A percentile compares a stretch with the other conserved stretches of the same genome.
Conservation (phyloP, 2,113 vertebrate genomes). For the Peromyscus leucopus region DNA sequence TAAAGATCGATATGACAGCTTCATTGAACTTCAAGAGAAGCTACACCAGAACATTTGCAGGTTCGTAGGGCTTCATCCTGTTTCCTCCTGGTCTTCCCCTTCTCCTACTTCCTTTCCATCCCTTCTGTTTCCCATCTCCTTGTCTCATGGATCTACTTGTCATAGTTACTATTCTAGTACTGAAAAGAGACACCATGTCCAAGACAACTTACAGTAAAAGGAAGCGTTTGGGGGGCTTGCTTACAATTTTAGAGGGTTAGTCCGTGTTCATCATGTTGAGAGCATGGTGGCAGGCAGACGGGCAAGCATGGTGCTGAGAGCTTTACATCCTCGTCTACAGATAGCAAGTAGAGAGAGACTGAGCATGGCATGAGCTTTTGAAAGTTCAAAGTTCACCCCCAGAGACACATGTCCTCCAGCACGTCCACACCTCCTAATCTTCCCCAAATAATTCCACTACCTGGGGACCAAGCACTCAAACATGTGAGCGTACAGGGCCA, state of each 20-base stretch:
- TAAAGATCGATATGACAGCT: constrained; percentile 95
- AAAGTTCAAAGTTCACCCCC: background rate
- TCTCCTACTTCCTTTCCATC: background rate
- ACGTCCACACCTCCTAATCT: background rate
- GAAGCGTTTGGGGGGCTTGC: background rate
- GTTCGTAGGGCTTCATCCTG: constrained; percentile 81
- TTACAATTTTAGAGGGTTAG: background rate
- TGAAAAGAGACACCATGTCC: background rate
- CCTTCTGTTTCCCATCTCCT: background rate
- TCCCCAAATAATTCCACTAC: background rate
- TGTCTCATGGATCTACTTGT: background rate
- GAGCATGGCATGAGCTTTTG: background rate
- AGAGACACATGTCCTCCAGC: background rate
- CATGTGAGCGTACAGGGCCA: background rate
- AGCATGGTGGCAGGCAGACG: background rate
- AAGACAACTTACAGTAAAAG: background rate
- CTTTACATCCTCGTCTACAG: background rate
- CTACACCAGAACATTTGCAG: constrained; percentile 99
- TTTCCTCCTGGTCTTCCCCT: background rate
- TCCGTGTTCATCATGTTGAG: background rate
- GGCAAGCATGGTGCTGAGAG: background rate
- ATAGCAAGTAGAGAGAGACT: background rate
- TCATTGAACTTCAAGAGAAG: constrained; percentile 99
- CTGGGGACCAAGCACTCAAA: background rate
- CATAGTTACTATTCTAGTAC: background rate